Base-by-base conservation (phyloP, 2,113 vertebrate species). In the Calonectris borealis region DNA sequence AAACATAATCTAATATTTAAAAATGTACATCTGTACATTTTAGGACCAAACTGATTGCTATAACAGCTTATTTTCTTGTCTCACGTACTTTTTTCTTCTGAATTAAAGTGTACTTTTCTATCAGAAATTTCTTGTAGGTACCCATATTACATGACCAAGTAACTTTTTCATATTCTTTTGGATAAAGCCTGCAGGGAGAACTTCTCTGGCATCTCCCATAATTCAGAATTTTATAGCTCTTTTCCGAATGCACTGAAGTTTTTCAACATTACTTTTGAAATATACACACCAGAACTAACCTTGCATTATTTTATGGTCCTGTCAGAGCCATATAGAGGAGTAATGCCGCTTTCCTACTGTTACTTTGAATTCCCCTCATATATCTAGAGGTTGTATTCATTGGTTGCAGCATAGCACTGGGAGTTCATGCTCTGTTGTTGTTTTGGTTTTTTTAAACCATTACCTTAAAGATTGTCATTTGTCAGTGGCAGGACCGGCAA, bases 201-300 rank as follows among this genome's bases (percentile, higher is more conserved):
- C 19, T 69, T 93, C 69, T 79, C 34, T 89, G 69, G 61, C 49
- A 27, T 93, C 70, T 87, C 49, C 83, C 22, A 70, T 91, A 80
- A 86, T 72, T 96, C 81, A 87, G 42, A 89, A 58, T 94, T 89
- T 89, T 86, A 58, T 61, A 69, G 36, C 34, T 87, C 38, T 84
- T 72, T 94, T 80, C 81, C 91, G 86, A 95, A 83, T 65, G 29
- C 19, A 14, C 38, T 92, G 44, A 82, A 80, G 44, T 89, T 96
- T 93, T 97, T 94, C 73, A 89, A 29, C 46, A 40, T 93, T 82
- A 18, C 27, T 94, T 94, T 91, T 76, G 81, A 89, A 89, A 93
- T 80, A 85, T 22, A 76, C 36, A 32, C 26, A 69, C 20, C 51
- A 85, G 75, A 91, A 85, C 77, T 83, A 93, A 83, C 34, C 42